A percentile compares a stretch with the other conserved stretches of the same genome.
phyloP scores from a whole-genome alignment of 2,888 invertebrate species.

The Pachliopta kotzebuea region DNA sequence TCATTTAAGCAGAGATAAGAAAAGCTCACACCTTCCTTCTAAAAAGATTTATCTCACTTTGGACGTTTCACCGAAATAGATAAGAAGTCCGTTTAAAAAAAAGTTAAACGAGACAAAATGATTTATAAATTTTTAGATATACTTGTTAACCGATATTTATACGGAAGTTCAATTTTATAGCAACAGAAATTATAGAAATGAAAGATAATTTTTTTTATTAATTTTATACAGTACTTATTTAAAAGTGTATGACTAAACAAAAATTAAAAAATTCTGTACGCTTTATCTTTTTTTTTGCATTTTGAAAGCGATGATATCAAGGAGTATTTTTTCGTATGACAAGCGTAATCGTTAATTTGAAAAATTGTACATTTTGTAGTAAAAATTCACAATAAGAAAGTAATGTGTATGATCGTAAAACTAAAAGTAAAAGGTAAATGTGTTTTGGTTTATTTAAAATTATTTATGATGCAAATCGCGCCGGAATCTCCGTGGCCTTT shows the following conservation, averaged over 20 bases:
- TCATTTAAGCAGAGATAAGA: constrained; percentile 39
- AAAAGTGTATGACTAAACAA: no score
- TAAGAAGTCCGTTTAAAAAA: constrained; percentile 6
- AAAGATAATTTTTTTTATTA: no score
- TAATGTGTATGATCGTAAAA: background rate
- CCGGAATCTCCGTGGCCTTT: constrained; percentile 19
- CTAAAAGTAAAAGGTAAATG: background rate
- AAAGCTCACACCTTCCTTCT: constrained; percentile 32
- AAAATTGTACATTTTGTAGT: no score
- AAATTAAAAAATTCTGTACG: no score
- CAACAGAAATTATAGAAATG: background rate
- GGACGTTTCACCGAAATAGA: constrained; percentile 12
- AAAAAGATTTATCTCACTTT: constrained; percentile 23
- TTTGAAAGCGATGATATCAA: no score
- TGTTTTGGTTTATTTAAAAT: constrained; percentile 6
- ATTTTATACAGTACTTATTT: no score
- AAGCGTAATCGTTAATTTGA: no score
- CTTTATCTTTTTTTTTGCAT: no score
- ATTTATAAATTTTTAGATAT: background rate
- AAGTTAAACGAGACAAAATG: background rate
- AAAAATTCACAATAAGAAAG: no score
- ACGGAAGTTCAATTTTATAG: background rate
- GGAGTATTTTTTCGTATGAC: no score
- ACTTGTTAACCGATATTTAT: no score
- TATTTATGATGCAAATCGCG: constrained; percentile 14